Evolutionary conservation across 2,888 invertebrate genomes (phyloP), one percentile per base, ranked within the genome.

Genomic region (Rhamnusium bicolor): DNA sequence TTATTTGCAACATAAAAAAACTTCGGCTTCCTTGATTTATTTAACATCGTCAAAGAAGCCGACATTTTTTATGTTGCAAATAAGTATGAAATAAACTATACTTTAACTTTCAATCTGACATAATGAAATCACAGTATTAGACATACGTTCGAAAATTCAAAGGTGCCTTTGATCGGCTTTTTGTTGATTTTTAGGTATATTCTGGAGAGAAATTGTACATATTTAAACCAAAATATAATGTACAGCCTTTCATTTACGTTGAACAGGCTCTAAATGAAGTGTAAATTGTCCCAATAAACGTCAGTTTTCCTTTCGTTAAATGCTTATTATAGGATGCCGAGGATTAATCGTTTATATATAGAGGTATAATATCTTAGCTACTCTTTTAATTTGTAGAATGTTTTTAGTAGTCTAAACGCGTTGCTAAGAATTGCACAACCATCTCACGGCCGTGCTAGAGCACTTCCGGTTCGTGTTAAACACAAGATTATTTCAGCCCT

Each of bases 341-440:
- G 16, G 32, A 18, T 18, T 29, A 58, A 58, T 58, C 58, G 58
- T 29, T 58, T 58, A 29, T 58, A 61, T 63, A 63, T 47, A 27
- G 61, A 5, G 29, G 32, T 53, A 47, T 65, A 40, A 73, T 79
- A 75, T 77, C 74, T 73, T 76, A 74, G 75, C 80, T 79, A 83
- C 81, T 81, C 83, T 84, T 84, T 84, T 84, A 82, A 85, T 85
- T 83, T 83, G 81, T 78, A 78, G 81, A 81, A 82, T 84, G 84
- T 83, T 85, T 47, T 86, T 82, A 79, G 80, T 80, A 85, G 84
- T 84, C 85, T 77, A 80, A 76, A 76, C 85, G 85, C 85, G 85
- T 85, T 79, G 79, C 78, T 68, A 58, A 69, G 77, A 80, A 82
- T 84, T 83, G 81, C 79, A 82, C 83, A 85, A 80, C 79, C 84